These are phyloP conservation scores for Acanthisitta chloris DNA, from an alignment of 2,113 vertebrate genomes.

Conservation along the genomic window DNA sequence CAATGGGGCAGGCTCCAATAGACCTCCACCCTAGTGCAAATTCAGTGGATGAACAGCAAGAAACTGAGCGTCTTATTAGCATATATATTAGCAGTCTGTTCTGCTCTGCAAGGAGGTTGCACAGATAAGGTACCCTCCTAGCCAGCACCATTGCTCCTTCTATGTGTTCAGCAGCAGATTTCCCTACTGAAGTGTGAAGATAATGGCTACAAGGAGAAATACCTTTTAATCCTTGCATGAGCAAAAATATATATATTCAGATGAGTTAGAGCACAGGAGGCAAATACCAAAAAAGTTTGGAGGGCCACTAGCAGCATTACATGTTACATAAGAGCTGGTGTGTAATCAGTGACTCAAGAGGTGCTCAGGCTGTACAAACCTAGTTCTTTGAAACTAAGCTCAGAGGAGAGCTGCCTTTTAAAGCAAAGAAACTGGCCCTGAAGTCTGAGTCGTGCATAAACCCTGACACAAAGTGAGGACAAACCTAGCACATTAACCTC, in stretches of 20 bases:
- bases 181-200: neutral
- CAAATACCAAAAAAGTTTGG: neutral
- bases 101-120: neutral
- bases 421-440: neutral
- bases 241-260: neutral
- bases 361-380: neutral
- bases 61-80: neutral
- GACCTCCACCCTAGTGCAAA: neutral
- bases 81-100: neutral
- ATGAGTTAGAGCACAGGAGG: neutral
- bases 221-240: neutral
- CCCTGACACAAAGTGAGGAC: neutral
- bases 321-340: neutral
- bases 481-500: neutral
- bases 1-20: rapidly evolving
- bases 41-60: neutral
- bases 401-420: neutral
- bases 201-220: neutral
- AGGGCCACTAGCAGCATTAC: neutral
- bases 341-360: neutral
- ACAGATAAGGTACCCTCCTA: neutral
- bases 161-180: neutral
- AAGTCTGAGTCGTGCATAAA: neutral
- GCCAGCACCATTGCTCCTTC: neutral
- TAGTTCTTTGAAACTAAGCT: neutral